Base-by-base conservation (phyloP, 2,797 vertebrate genomes). In the Chromobotia macracanthus region DNA sequence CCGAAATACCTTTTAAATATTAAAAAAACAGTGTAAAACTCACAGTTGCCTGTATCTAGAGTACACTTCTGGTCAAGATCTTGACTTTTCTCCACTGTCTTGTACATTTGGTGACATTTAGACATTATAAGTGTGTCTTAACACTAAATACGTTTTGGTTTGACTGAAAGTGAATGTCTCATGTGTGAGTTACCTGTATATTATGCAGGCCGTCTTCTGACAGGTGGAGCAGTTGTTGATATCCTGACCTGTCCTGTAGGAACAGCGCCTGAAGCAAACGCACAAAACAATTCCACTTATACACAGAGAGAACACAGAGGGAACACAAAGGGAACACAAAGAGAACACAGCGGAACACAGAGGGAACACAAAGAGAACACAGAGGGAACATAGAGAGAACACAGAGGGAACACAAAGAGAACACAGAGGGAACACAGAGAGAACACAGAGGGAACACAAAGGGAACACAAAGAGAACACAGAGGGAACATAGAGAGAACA, bases 161-260 rank as follows among this genome's bases (percentile, higher is more conserved):
- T 19, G 51, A 53, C 1, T n/a, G 28, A 74, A 74, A 84, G 85
- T 70, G 72, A 55, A 79, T n/a, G n/a, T 8, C 25, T 3, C 3
- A 2, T 16, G 19, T 23, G 8, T 2, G 44, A 10, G 23, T 89
- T 96, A 99, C 97, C 97, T 99, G 96, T 99, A 99, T 85, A 99
- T 98, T 93, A 98, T 98, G 91, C 97, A 98, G n/a, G 97, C 97
- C 0, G 96, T 98, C 92, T 96, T 99, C 94, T 97, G 97, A 79
- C 97, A 98, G 84, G 96, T 98, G 78, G 95, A 89, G 90, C 97
- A 99, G 86, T 99, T 98, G 95, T 98, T 98, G 84, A 99, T 96
- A 89, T 99, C 97, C 91, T 99, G 97, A 85, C 97, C 97, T 6
- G 97, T 99, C 92, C 96, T 95, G 84, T 98, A 99, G 82, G 95